Base-by-base conservation (phyloP, 1,140 invertebrate species). In the Drosophila triauraria region DNA sequence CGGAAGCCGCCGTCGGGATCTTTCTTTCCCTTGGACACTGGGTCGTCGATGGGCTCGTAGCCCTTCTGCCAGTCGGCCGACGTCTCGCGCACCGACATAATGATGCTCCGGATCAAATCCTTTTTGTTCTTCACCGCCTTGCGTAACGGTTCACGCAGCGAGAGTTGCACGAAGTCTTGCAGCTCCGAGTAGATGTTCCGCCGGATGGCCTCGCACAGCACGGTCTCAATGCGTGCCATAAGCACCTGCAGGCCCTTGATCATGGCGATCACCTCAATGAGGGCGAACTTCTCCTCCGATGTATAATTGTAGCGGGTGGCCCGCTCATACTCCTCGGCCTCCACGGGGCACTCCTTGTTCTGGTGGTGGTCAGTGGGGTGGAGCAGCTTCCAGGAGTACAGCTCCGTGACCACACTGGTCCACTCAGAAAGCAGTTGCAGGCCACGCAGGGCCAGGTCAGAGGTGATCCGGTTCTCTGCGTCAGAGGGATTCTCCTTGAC, bases 271-370 rank as follows among this genome's bases (percentile, higher is more conserved):
- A 99, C 97, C 94, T 99, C 98, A 78, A 99, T 99, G 43, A 99
- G 94, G 7, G 98, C 98, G 94, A 99, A 99, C 93, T 99, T 99
- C 94, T 99, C 99, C 90, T 99, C 98, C 27, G 97, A 97, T 9
- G 96, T 97, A 92, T 99, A 99, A 94, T 99, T 99, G 93, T 99
- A 99, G 23, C 98, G 95, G 1, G 99, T 99, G 1, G 99, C 98
- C 93, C 98, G 95, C 94, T 99, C 99, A 93, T 99, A 99, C 94
- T 99, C 98, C 94, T 99, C 99, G n/a, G 99, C 99, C 92, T 99
- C 98, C 20, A 95, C 94, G 1, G 99, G 99, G 92, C 99, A 99
- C 82, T 98, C 95, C 75, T 98, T 97, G 93, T 99, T 99, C 93
- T 97, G 97, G 93, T 99, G 97, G 92, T 99, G 98, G 94, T 99